Base-by-base conservation (phyloP, 2,113 vertebrate genomes). In the Eulemur macaco region DNA sequence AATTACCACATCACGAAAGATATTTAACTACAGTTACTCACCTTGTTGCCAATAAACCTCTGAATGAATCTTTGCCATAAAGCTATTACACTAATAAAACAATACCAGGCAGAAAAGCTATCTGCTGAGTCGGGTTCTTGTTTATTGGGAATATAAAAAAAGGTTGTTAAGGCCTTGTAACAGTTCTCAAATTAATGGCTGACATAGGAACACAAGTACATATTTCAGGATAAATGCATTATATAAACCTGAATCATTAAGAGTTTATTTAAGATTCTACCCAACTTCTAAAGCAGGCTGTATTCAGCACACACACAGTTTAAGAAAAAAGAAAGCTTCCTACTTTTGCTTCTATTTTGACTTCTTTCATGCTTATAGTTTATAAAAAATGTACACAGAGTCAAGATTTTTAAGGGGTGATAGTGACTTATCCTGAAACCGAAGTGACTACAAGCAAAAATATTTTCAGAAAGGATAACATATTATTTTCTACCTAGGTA, bases 81-180 rank as follows among this genome's bases (percentile, higher is more conserved):
- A 96, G 83, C 21, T 90, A 91, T 95, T 97, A 94, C 84, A 96
- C 78, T 81, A 86, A 96, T 95, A 98, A 98, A 93, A 91, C 76
- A 96, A 96, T 94, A 80, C 34, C 74, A 87, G 78, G 88, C 69
- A 95, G 74, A 96, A 91, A 84, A 82, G 80, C 93, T 85, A 89
- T 88, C 42, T 97, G 93, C 68, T 95, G 95, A 98, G 77, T 63
- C 64, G 31, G 82, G 86, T 64, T 97, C 96, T 84, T 66, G 47
- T 77, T 97, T 97, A 97, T 34, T 96, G 47, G 45, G 45, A 96
- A 82, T 63, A 97, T 11, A 80, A 98, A 97, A 86, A 80, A 94
- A 93, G 23, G 20, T 31, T 81, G 68, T 82, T 60, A 88, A 42
- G 37, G 31, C 76, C 58, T 93, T 97, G 85, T 96, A 91, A 95